Base-by-base conservation (phyloP, 2,888 invertebrate species). In the Balanococcus diminutus region DNA sequence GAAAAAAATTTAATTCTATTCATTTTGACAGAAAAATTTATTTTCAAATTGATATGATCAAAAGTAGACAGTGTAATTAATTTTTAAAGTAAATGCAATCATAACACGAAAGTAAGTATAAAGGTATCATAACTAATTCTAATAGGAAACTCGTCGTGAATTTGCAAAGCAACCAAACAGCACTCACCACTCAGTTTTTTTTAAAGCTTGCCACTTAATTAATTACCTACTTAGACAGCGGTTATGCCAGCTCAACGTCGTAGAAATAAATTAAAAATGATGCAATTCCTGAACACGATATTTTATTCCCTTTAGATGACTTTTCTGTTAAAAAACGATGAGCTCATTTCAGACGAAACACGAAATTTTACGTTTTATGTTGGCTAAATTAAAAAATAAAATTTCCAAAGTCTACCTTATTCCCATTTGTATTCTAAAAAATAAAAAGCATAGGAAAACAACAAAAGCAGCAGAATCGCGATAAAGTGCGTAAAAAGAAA, bases 401-500 rank as follows among this genome's bases (percentile, higher is more conserved):
- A 61, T 61, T 61, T 61, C 61, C 61, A 61, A 61, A 61, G 61
- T 25, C 61, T 61, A 11, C 25, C 25, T 61, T 61, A 61, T 61
- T 61, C 61, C 61, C 61, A 61, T 61, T 61, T 61, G 61, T 61
- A 61, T 61, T 25, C 61, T 61, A 61, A 61, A 61, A 61, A 61
- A 61, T n/a, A 51, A 51, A 61, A 61, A 61, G 11, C 22, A 61
- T 61, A 61, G n/a, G n/a, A 61, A 61, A 61, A 61, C 14, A 61
- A 61, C 61, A 61, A 25, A 61, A 25, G 61, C 61, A 61, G 22
- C 19, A 61, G 25, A 14, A 61, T 61, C 25, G 14, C 25, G 61
- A 61, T 61, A 61, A 61, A 61, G 25, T 61, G 61, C 61, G 61
- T 61, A 61, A 61, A 3, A 8, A 61, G 25, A 61, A 9, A 46